Evolutionary conservation across 1,140 invertebrate genomes (phyloP).

Genomic region (Drosophila saltans): DNA sequence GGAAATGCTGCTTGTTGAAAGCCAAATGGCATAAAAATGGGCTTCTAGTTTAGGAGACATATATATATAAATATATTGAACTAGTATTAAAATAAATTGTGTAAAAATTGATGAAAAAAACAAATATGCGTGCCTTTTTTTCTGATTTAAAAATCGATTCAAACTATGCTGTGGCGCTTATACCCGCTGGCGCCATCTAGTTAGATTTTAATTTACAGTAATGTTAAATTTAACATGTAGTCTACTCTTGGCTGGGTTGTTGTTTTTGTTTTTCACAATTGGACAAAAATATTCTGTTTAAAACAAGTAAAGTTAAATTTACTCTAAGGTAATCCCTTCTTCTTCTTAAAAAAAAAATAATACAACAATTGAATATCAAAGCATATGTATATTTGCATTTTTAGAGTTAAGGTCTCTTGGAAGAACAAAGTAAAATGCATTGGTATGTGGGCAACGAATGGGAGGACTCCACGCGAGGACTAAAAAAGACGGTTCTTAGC

Average conservation of each 20-base stretch:
- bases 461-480: conserved; percentile 52
- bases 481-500: conserved; percentile 62
- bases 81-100: conserved; percentile 58
- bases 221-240: too few relatives aligned
- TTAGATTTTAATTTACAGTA: too few relatives aligned
- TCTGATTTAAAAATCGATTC: not conserved
- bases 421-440: conserved; percentile 47
- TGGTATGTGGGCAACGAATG: conserved; percentile 79
- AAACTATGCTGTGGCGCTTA: not conserved
- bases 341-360: too few relatives aligned
- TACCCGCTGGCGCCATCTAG: too few relatives aligned
- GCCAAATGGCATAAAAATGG: conserved; percentile 45
- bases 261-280: not conserved
- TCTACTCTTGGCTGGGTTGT: not conserved
- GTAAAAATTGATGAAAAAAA: conserved; percentile 38
- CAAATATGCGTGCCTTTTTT: not conserved
- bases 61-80: conserved; percentile 24
- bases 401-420: not conserved
- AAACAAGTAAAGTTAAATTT: not conserved
- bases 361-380: too few relatives aligned
- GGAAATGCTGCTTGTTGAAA: conserved; percentile 51
- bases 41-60: conserved; percentile 48
- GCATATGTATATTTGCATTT: not conserved
- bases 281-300: not conserved
- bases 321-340: too few relatives aligned